Base-by-base conservation (phyloP, 1,140 invertebrate species). In the Nasonia giraulti region DNA sequence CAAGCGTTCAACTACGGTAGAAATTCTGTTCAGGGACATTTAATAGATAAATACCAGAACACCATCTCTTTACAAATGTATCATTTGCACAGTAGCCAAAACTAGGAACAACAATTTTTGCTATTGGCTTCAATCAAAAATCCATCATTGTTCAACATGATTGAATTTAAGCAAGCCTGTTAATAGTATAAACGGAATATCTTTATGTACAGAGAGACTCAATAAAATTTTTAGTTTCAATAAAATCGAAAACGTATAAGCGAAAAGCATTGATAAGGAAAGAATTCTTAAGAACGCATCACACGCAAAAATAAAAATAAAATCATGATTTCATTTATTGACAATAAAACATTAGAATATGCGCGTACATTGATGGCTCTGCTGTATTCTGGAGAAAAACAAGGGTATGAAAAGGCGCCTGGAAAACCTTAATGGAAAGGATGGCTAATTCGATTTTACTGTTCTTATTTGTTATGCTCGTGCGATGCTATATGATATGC, bases 391-490 rank as follows among this genome's bases (percentile, higher is more conserved):
- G 33, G 33, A 37, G 5, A 12, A 12, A 31, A 71, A 71, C 27
- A 71, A 71, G 8, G 7, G 14, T n/a, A 44, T 20, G 17, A 40
- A 75, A 75, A 40, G 33, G 1, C 33, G 33, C 20, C 33, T 31
- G 27, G 55, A 31, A 14, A 78, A 14, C 44, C 44, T 44, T 27
- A 50, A 3, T 37, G 11, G 50, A 14, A 23, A 33, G 66, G 62
- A 84, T 47, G 75, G 85, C 40, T 88, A 89, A 89, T 87, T 88
- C 71, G 86, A 89, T 87, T 88, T 91, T 87, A 89, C 90, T 91
- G 87, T 66, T 82, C 83, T 76, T 87, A 87, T 89, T 87, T 85
- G 82, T 87, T 69, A 75, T 83, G 75, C 73, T 75, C 74, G 71
- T 83, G 77, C 85, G 77, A 69, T 71, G 87, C 68, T 31, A 71